Evolutionary conservation across 2,797 vertebrate species (phyloP).

Genomic region (Pantherophis alleghaniensis): DNA sequence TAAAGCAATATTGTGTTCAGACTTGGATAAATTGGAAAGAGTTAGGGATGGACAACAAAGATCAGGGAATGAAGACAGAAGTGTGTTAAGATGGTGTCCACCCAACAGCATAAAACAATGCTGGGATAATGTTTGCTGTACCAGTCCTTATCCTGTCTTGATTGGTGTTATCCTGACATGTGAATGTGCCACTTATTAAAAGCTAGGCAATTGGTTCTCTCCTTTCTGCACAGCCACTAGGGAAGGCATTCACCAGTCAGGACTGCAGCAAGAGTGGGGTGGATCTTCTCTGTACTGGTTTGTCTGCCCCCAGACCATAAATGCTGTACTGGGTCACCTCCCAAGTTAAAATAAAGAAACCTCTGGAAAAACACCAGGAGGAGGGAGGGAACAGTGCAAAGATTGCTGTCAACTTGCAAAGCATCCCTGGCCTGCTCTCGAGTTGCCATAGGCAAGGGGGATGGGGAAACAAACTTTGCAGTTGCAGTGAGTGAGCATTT

Average conservation of each 20-base stretch:
- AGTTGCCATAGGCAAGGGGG: too few species aligned
- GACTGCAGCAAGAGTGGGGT: not conserved
- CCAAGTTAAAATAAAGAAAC: not conserved
- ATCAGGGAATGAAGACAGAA: not conserved
- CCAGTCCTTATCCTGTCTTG: not conserved
- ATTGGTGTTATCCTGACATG: not conserved
- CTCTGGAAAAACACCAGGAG: not conserved
- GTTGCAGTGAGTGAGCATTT: too few species aligned
- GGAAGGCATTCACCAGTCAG: not conserved
- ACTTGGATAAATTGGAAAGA: not conserved
- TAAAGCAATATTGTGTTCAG: not conserved
- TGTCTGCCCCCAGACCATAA: not conserved
- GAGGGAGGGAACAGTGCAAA: not conserved
- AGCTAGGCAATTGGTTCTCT: not conserved
- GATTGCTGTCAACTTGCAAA: not conserved
- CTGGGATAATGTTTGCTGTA: not conserved
- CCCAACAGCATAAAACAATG: not conserved
- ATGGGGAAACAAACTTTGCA: too few species aligned
- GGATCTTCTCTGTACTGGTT: not conserved
- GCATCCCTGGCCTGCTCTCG: too few species aligned
- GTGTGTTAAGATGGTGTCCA: not conserved
- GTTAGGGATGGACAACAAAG: not conserved
- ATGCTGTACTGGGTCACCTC: not conserved
- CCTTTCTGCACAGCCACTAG: not conserved
- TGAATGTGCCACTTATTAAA: not conserved